Conservation (phyloP, 2,797 vertebrate genomes). For the Clarias pachynema region DNA sequence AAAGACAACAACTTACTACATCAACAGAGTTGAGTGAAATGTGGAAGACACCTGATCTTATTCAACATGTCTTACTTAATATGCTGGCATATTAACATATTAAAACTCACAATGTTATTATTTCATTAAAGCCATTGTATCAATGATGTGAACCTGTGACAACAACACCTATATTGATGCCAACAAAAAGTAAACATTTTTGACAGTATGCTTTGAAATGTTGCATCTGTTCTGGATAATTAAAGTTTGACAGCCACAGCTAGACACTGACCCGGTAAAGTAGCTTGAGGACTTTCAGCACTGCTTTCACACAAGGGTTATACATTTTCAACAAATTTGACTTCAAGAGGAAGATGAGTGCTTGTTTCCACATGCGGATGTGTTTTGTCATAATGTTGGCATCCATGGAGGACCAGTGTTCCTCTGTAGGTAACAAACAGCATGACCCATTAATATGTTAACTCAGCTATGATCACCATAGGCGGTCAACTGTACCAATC, state of each 20-base stretch:
- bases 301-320: slow-evolving; percentile 57
- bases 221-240: background rate
- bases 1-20: too few species aligned
- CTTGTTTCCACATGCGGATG: slow-evolving; percentile 68
- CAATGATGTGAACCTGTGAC: background rate
- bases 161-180: background rate
- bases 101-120: background rate
- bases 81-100: background rate
- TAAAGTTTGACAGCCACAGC: background rate
- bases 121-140: background rate
- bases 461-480: background rate
- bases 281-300: slow-evolving; percentile 68
- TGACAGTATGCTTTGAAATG: background rate
- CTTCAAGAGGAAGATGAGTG: slow-evolving; percentile 65
- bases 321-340: slow-evolving; percentile 44
- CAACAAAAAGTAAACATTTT: background rate
- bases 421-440: slow-evolving; percentile 54
- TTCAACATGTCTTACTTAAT: too few species aligned
- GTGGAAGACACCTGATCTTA: too few species aligned
- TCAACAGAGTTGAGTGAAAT: too few species aligned
- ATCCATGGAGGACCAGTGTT: slow-evolving; percentile 66
- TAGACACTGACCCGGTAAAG: slow-evolving; percentile 70
- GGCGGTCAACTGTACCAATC: background rate
- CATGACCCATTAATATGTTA: background rate
- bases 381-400: slow-evolving; percentile 62